Percentiles rank a stretch among this genome's conserved stretches.
Evolutionary conservation across 2,888 invertebrate genomes (phyloP).

Genomic region (Tubiluchus corallicola): DNA sequence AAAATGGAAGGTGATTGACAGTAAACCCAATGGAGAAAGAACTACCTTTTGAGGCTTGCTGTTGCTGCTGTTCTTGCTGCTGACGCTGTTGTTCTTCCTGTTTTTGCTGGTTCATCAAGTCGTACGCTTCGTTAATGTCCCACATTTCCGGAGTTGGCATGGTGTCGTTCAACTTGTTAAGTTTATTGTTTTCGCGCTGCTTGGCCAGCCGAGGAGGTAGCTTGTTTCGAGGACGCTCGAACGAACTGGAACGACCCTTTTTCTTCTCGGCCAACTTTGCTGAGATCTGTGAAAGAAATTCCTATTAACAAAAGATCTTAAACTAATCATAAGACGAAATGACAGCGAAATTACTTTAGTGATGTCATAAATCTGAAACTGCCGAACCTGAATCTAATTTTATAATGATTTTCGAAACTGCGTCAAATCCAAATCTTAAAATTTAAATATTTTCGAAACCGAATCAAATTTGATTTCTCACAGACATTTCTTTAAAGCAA

Average conservation of each 20-base stretch:
- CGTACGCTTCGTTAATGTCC: slow-evolving; percentile 18
- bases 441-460: too few relatives aligned
- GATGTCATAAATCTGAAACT: too few relatives aligned
- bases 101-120: not conserved
- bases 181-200: slow-evolving; percentile 41
- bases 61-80: not conserved
- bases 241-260: slow-evolving; percentile 13
- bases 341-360: too few relatives aligned
- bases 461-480: too few relatives aligned
- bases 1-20: too few relatives aligned
- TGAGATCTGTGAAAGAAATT: not conserved
- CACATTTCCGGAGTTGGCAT: slow-evolving; percentile 29
- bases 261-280: slow-evolving; percentile 12
- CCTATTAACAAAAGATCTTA: slow-evolving; percentile 4
- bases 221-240: slow-evolving; percentile 35
- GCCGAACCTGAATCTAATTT: too few relatives aligned
- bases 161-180: slow-evolving; percentile 26
- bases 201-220: slow-evolving; percentile 59
- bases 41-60: too few relatives aligned
- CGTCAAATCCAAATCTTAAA: too few relatives aligned
- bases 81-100: not conserved
- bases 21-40: too few relatives aligned
- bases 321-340: too few relatives aligned
- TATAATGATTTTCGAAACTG: too few relatives aligned
- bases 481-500: too few relatives aligned